Evolutionary conservation across 2,888 invertebrate genomes (phyloP).

Genomic region (Athalia circularis): DNA sequence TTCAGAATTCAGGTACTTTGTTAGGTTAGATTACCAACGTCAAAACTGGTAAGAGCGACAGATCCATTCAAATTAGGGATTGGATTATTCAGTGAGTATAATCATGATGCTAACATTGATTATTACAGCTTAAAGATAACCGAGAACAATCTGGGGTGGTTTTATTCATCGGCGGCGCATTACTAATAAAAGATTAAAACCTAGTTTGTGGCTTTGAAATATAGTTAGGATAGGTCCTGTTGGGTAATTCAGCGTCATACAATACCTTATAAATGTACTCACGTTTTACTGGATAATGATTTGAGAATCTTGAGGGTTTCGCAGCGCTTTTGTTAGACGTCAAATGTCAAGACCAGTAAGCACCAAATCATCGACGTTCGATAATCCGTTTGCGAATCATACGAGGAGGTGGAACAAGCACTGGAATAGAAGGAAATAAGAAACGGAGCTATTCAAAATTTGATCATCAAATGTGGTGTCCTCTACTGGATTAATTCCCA

Average conservation of each 20-base stretch:
- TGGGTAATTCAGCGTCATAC: neutral
- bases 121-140: too few species aligned
- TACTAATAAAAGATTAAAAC: too few species aligned
- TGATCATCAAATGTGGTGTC: neutral
- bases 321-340: conserved; percentile 26
- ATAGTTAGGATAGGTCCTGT: too few species aligned
- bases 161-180: too few species aligned
- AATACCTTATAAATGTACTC: neutral
- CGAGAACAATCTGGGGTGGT: too few species aligned
- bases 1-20: neutral
- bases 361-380: conserved; percentile 35
- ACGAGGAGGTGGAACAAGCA: conserved; percentile 31
- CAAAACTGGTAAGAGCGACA: neutral
- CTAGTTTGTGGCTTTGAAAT: too few species aligned
- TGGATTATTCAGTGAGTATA: neutral
- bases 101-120: neutral
- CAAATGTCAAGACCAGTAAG: conserved; percentile 23
- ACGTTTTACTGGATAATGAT: neutral
- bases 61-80: too few species aligned
- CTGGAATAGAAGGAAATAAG: neutral
- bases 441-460: neutral
- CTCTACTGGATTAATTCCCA: too few species aligned
- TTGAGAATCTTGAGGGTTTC: neutral
- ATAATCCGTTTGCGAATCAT: conserved; percentile 1
- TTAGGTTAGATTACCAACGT: conserved; percentile 17